Evolutionary conservation across 2,888 invertebrate genomes (phyloP).

Genomic region (Aspidapion aeneum): DNA sequence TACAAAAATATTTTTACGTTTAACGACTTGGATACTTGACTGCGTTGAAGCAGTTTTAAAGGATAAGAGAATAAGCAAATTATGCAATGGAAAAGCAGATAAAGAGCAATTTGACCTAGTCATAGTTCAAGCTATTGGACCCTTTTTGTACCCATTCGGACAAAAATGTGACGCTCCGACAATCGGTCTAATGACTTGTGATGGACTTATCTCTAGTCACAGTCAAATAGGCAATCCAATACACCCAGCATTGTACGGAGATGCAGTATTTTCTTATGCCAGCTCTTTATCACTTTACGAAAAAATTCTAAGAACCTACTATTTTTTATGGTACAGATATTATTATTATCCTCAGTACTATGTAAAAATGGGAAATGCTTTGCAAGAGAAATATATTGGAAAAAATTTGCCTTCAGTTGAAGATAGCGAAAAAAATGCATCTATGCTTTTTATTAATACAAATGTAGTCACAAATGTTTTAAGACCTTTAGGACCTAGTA

Average conservation of each 20-base stretch:
- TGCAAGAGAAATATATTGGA: constrained; percentile 40
- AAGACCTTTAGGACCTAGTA: constrained; percentile 28
- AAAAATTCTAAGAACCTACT: constrained; percentile 30
- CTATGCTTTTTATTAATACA: constrained; percentile 34
- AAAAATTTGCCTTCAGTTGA: constrained; percentile 33
- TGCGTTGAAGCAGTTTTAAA: too few species aligned
- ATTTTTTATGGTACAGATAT: constrained; percentile 30
- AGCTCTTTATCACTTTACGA: constrained; percentile 44
- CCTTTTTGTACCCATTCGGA: constrained; percentile 6
- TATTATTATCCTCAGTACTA: constrained; percentile 28
- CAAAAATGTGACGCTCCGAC: constrained; percentile 2
- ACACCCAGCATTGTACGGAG: constrained; percentile 31
- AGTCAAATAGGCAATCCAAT: constrained; percentile 34
- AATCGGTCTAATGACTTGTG: constrained; percentile 24
- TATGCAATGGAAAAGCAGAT: background rate
- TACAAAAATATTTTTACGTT: too few species aligned
- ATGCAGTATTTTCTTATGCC: constrained; percentile 30
- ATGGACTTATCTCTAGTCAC: constrained; percentile 25
- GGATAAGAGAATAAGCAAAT: too few species aligned
- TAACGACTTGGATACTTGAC: too few species aligned
- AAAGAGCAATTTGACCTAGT: constrained; percentile 21
- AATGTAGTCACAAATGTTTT: constrained; percentile 37
- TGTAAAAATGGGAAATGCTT: constrained; percentile 29
- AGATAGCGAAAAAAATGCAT: constrained; percentile 20
- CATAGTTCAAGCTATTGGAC: constrained; percentile 12